A percentile compares a stretch with the other conserved stretches of the same genome.
Conservation (phyloP, 2,797 vertebrate genomes). For the Graptemys geographica region DNA sequence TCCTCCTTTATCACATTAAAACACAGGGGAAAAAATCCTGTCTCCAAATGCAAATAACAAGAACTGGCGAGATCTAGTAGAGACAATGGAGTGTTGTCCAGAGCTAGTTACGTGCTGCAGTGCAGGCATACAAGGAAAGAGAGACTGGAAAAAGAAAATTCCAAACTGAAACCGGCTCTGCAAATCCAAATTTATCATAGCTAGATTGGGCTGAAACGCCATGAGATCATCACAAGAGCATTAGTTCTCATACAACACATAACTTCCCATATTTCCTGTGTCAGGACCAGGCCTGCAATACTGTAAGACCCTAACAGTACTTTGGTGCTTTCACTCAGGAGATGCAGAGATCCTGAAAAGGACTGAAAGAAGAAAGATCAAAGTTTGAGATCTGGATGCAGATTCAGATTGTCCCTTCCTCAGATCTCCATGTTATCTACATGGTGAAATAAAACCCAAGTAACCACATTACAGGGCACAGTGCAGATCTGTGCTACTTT, state of each 20-base stretch:
- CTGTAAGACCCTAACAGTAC: not conserved
- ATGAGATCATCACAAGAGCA: not conserved
- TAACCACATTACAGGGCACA: not conserved
- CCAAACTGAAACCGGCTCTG: not conserved
- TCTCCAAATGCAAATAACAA: not conserved
- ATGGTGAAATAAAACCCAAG: not conserved
- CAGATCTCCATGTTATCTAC: not conserved
- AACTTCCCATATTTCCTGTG: not conserved
- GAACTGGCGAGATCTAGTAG: not conserved
- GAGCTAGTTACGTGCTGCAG: not conserved
- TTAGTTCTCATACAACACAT: no score
- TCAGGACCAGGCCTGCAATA: not conserved
- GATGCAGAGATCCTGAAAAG: not conserved
- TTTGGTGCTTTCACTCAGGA: not conserved
- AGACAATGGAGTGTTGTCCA: not conserved
- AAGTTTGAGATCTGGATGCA: not conserved
- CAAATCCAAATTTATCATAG: not conserved
- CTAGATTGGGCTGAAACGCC: not conserved
- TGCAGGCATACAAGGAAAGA: not conserved
- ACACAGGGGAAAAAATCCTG: not conserved
- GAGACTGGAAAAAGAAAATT: not conserved
- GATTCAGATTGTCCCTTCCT: not conserved
- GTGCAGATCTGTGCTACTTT: not conserved
- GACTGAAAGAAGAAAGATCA: not conserved
- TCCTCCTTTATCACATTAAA: fast-evolving